Conservation (phyloP, 2,888 invertebrate genomes). For the Choreutis nemorana region DNA sequence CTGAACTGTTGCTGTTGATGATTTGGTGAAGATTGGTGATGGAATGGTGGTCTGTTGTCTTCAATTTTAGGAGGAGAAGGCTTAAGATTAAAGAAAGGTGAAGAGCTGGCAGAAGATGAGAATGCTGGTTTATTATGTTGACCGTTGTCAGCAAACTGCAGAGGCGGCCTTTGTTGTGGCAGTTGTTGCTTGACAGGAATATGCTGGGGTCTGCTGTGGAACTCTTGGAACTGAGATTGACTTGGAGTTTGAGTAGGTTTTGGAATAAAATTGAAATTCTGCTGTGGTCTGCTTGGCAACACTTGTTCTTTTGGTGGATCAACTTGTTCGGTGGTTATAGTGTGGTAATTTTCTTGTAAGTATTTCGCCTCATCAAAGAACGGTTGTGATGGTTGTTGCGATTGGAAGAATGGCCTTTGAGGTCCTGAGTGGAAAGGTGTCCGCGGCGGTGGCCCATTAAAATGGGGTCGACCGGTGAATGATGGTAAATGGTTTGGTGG, state of each 20-base stretch:
- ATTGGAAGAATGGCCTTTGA: constrained; percentile 60
- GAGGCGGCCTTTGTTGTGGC: constrained; percentile 50
- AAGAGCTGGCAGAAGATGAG: constrained; percentile 34
- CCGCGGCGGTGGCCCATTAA: constrained; percentile 46
- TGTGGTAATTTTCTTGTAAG: constrained; percentile 61
- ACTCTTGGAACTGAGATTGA: constrained; percentile 39
- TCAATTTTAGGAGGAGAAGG: constrained; percentile 54
- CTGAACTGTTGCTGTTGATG: constrained; percentile 36
- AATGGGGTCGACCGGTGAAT: constrained; percentile 37
- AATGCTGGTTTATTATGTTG: constrained; percentile 42
- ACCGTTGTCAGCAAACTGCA: constrained; percentile 41
- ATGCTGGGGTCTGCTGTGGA: constrained; percentile 33
- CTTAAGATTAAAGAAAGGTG: constrained; percentile 52
- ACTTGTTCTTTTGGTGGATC: constrained; percentile 50
- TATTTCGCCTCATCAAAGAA: constrained; percentile 61
- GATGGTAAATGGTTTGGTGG: constrained; percentile 31
- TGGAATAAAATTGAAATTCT: constrained; percentile 32
- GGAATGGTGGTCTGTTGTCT: constrained; percentile 43
- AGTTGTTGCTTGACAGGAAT: constrained; percentile 52
- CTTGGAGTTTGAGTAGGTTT: constrained; percentile 38
- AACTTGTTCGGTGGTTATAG: constrained; percentile 56
- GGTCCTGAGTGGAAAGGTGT: constrained; percentile 55
- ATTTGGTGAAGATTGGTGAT: constrained; percentile 25
- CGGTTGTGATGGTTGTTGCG: constrained; percentile 35
- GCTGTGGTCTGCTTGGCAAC: constrained; percentile 35